Conservation (phyloP, 2,113 vertebrate species). For the Cercocebus atys region DNA sequence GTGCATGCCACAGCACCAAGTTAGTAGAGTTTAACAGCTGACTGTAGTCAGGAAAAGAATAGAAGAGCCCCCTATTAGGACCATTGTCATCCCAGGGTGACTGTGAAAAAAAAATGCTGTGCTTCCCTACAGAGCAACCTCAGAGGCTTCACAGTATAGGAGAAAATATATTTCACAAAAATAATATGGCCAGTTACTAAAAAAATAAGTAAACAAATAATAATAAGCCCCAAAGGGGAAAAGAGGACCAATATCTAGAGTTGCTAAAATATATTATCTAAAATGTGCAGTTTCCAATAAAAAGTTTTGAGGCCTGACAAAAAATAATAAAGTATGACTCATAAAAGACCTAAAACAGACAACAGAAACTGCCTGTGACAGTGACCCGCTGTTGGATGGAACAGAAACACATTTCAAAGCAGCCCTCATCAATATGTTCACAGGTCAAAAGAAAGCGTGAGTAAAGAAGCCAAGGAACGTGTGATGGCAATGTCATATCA, state of each 20-base stretch:
- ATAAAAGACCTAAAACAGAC: neutral
- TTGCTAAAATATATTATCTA: neutral
- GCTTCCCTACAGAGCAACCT: neutral
- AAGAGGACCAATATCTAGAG: neutral
- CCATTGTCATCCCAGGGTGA: neutral
- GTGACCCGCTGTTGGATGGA: neutral
- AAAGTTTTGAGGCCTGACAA: neutral
- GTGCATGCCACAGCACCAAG: neutral
- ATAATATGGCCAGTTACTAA: neutral
- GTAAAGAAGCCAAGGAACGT: neutral
- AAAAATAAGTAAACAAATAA: neutral
- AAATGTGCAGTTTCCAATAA: neutral
- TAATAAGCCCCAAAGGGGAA: neutral
- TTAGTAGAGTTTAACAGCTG: neutral
- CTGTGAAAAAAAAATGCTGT: neutral
- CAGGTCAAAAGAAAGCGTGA: neutral
- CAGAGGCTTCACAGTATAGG: neutral
- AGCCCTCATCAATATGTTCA: neutral
- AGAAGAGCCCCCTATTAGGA: neutral
- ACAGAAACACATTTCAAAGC: neutral
- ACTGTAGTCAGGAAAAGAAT: neutral
- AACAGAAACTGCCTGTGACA: neutral
- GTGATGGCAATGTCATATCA: neutral
- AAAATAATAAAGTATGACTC: neutral
- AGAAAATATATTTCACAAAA: neutral